Base-by-base conservation (phyloP, 37 sponge, comb jelly and placozoan species). In the Axinella damicornis region DNA sequence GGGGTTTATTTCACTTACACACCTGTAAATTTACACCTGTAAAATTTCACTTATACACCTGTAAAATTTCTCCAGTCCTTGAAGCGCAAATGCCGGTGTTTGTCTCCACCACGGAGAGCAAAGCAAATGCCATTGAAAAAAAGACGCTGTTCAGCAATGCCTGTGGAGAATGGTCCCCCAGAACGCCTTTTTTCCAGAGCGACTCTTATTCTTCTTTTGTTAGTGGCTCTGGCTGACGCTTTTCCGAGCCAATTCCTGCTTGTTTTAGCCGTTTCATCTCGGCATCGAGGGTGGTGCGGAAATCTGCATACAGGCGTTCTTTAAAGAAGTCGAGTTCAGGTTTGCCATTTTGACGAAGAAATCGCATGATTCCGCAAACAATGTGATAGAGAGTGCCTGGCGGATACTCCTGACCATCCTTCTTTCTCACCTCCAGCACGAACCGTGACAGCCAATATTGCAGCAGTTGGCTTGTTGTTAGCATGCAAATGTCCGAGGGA, bases 341-440 rank as follows among this genome's bases (percentile, higher is more conserved):
- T 9, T 39, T 14, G 34, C 2, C 24, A 27, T 66, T 71, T 4
- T 71, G 40, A 1, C 41, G 37, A 33, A 38, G 9, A 36, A 36
- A n/a, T n/a, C n/a, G n/a, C n/a, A n/a, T n/a, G n/a, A n/a, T 32
- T 15, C 72, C 72, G n/a, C 72, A 39, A 19, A 33, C 24, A 4
- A 36, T 15, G 24, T 71, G 41, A 36, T 69, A 31, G 5, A 69
- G 31, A 12, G 5, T 35, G 40, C 36, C 36, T 2, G 72, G 72
- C 19, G 41, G 39, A 37, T 39, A 71, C 36, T 33, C 41, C 5
- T n/a, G n/a, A n/a, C n/a, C n/a, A n/a, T n/a, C n/a, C n/a, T n/a
- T 13, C 36, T n/a, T 36, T 11, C 72, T 71, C 24, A 71, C 72
- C n/a, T 71, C 72, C 41, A 71, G 36, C 12, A 71, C 72, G 36